These are phyloP conservation scores for Erpornis zantholeuca DNA, from an alignment of 2,113 vertebrate genomes.

Conservation along the genomic window DNA sequence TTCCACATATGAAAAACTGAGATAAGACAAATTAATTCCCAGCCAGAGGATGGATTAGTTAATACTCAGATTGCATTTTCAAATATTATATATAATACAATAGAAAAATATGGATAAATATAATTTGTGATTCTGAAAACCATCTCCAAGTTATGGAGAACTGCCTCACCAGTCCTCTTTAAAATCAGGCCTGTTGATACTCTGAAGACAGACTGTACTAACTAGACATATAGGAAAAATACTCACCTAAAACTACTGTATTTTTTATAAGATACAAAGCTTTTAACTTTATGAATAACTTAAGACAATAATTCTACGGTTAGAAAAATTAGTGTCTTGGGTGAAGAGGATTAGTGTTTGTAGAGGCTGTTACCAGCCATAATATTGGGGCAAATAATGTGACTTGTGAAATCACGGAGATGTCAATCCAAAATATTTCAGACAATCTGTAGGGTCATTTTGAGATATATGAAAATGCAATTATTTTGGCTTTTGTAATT, in stretches of 20 bases:
- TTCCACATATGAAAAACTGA: not conserved
- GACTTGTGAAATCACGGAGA: not conserved
- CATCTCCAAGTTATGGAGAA: not conserved
- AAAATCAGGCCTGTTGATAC: not conserved
- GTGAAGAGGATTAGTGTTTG: not conserved
- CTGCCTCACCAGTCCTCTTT: not conserved
- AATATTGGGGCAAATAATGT: not conserved
- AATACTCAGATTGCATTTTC: not conserved
- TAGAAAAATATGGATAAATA: not conserved
- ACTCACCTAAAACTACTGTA: not conserved
- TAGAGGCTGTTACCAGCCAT: not conserved
- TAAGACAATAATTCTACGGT: not conserved
- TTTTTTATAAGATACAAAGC: not conserved
- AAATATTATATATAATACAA: not conserved
- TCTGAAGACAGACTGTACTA: not conserved
- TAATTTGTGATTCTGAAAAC: not conserved
- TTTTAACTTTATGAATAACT: not conserved
- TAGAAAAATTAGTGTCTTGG: not conserved
- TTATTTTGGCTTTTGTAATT: not conserved
- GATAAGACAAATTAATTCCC: slow-evolving; percentile 21
- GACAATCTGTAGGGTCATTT: not conserved
- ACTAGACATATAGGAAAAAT: not conserved
- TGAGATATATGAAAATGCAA: not conserved
- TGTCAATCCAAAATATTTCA: accelerated
- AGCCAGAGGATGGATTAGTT: slow-evolving; percentile 5